phyloP scores from a whole-genome alignment of 1,140 invertebrate species.

The Psix sp. region DNA sequence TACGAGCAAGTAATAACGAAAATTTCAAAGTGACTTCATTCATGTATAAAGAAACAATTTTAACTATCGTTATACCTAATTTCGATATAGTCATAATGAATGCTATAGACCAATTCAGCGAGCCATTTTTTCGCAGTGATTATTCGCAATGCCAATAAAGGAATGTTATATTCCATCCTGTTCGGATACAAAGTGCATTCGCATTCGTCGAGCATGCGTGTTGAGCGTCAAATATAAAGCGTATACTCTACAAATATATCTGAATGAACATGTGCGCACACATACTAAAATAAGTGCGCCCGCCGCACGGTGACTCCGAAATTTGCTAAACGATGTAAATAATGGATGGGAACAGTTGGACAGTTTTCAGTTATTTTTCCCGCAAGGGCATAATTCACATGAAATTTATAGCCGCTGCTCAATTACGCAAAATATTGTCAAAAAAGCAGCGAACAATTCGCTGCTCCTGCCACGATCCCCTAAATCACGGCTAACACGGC shows the following conservation, averaged over 20 bases:
- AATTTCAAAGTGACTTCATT: not conserved
- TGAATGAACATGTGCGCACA: not conserved
- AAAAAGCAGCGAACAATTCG: constrained; percentile 67
- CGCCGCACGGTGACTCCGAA: constrained; percentile 62
- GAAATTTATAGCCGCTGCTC: constrained; percentile 71
- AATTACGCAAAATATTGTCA: constrained; percentile 74
- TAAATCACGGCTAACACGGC: constrained; percentile 64
- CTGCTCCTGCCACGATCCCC: constrained; percentile 54
- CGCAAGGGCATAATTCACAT: constrained; percentile 67
- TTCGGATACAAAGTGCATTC: constrained; percentile 10
- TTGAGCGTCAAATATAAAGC: constrained; percentile 8
- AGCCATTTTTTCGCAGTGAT: not conserved
- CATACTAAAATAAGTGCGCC: constrained; percentile 3
- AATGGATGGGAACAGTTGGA: constrained; percentile 71
- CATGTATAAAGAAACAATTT: not conserved
- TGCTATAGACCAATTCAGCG: not conserved
- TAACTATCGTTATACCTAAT: no score
- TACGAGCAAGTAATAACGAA: no score
- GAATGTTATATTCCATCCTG: constrained; percentile 29
- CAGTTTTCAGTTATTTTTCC: constrained; percentile 73
- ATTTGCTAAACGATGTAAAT: constrained; percentile 75
- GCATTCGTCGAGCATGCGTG: constrained; percentile 20
- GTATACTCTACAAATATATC: not conserved
- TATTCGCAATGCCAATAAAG: constrained; percentile 24
- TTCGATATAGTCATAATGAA: not conserved